Evolutionary conservation across 2,888 invertebrate species (phyloP).

Genomic region (Hedya salicella): DNA sequence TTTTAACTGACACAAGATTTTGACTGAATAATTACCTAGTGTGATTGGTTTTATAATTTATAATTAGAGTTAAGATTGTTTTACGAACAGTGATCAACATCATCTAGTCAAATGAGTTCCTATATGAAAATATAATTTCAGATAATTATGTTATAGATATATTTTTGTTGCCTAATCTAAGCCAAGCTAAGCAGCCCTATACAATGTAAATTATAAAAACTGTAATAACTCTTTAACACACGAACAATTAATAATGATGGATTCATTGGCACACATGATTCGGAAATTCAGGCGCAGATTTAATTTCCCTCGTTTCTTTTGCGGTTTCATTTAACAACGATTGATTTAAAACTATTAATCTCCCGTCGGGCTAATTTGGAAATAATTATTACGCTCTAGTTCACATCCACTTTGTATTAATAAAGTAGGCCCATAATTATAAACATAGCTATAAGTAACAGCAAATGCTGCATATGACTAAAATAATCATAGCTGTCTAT

Average conservation of each 20-base stretch:
- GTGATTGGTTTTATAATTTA: slow-evolving; percentile 59
- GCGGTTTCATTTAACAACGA: not conserved
- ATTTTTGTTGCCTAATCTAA: not conserved
- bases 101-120: slow-evolving; percentile 59
- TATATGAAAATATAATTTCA: slow-evolving; percentile 46
- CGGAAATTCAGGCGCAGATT: not conserved
- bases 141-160: not conserved
- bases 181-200: not conserved
- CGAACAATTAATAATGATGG: slow-evolving; percentile 3
- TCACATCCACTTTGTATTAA: slow-evolving; percentile 36
- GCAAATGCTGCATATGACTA: slow-evolving; percentile 5
- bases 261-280: slow-evolving; percentile 33
- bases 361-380: not conserved
- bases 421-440: slow-evolving; percentile 4
- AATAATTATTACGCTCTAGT: slow-evolving; percentile 23
- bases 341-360: not conserved
- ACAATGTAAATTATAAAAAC: not conserved
- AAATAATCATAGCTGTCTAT: not conserved
- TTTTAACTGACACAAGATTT: slow-evolving; percentile 56
- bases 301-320: not conserved
- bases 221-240: not conserved
- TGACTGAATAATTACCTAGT: slow-evolving; percentile 59
- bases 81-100: slow-evolving; percentile 53
- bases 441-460: not conserved
- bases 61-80: slow-evolving; percentile 64